Percentiles rank a stretch among this genome's conserved stretches.
phyloP scores from a whole-genome alignment of 1,140 invertebrate species.

The Diuraphis noxia region DNA sequence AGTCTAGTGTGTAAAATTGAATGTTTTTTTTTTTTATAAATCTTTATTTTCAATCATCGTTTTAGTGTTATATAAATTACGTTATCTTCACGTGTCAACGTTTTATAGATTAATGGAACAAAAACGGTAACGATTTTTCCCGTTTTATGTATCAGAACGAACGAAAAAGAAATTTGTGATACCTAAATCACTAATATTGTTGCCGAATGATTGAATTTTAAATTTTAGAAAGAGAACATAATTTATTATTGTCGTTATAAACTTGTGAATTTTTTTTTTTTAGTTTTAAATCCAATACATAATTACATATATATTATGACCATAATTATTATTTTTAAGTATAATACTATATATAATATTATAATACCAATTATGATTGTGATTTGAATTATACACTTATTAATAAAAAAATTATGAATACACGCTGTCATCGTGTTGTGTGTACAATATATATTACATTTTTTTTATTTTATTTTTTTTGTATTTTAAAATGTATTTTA shows the following conservation, averaged over 20 bases:
- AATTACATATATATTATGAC: background rate
- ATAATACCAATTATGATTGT: constrained; percentile 39
- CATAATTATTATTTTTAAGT: constrained; percentile 19
- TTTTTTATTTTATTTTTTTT: background rate
- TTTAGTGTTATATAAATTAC: constrained; percentile 6
- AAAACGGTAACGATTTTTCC: background rate
- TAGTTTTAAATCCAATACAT: background rate
- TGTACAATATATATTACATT: background rate
- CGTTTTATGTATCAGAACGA: background rate
- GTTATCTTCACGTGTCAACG: background rate
- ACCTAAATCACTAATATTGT: constrained; percentile 21
- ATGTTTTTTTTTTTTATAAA: background rate
- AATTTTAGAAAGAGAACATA: background rate
- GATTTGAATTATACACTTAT: constrained; percentile 30
- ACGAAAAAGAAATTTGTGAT: background rate
- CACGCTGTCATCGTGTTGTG: background rate
- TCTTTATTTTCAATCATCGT: background rate
- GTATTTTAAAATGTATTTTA: background rate
- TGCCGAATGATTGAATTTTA: background rate
- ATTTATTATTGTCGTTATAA: background rate
- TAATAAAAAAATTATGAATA: constrained; percentile 23
- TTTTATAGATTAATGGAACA: background rate
- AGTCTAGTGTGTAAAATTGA: background rate
- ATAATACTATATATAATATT: constrained; percentile 1
- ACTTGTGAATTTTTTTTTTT: constrained; percentile 10